Percentiles rank a stretch among this genome's conserved stretches.
Evolutionary conservation across 2,888 invertebrate species (phyloP).

Genomic region (Resseliella maxima): DNA sequence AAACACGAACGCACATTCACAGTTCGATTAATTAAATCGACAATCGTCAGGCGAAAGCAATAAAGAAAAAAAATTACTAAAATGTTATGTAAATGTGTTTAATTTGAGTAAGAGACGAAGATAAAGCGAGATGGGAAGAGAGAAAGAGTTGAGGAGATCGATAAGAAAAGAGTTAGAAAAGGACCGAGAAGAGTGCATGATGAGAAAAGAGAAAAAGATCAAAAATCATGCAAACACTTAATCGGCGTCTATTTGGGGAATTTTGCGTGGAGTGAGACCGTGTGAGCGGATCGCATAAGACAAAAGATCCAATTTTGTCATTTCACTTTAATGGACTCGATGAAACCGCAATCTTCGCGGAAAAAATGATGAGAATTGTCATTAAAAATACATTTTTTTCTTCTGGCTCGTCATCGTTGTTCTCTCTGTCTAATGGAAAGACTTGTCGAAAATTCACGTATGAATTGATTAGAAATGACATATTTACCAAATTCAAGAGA

Average conservation of each 20-base stretch:
- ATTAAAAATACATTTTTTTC: slow-evolving; percentile 24
- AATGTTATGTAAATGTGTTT: slow-evolving; percentile 20
- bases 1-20: too few species aligned
- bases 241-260: background rate
- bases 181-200: too few species aligned
- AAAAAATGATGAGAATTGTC: background rate
- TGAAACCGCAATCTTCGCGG: background rate
- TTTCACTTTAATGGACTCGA: background rate
- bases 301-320: slow-evolving; percentile 18
- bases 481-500: too few species aligned
- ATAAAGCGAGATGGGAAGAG: too few species aligned
- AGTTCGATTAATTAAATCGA: background rate
- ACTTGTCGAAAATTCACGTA: too few species aligned
- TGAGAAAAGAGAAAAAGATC: background rate
- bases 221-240: background rate
- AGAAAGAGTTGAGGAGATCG: too few species aligned
- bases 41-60: background rate
- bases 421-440: too few species aligned
- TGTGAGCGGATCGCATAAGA: background rate
- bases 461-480: background rate
- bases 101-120: background rate
- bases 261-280: slow-evolving; percentile 23
- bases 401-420: background rate
- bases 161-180: too few species aligned
- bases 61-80: background rate